phyloP scores from a whole-genome alignment of 2,888 invertebrate genomes.

The Torymus aiolomorphi region DNA sequence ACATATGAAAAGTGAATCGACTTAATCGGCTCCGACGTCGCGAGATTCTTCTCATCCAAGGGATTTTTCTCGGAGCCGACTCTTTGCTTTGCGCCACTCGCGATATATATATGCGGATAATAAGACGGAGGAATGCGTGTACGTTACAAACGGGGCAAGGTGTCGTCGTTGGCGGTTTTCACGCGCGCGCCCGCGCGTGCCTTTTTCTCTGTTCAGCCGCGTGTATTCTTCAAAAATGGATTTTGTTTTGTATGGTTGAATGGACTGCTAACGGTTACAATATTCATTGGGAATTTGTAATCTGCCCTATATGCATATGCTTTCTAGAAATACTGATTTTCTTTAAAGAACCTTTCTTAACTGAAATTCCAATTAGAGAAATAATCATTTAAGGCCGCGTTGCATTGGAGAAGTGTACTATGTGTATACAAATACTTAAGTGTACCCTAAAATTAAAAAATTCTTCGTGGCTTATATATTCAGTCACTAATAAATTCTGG shows the following conservation, averaged over 20 bases:
- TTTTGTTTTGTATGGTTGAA: background rate
- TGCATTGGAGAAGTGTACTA: no score
- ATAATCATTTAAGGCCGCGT: no score
- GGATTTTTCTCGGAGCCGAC: conserved; percentile 16
- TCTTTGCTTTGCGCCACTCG: conserved; percentile 19
- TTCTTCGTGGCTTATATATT: no score
- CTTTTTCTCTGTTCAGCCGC: conserved; percentile 7
- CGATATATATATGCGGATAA: conserved; percentile 15
- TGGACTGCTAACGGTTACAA: background rate
- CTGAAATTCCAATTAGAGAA: no score
- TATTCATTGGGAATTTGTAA: no score
- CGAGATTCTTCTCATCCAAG: conserved; percentile 16
- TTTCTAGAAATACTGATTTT: no score
- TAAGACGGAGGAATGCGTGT: conserved; percentile 16
- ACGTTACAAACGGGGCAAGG: background rate
- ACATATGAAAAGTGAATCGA: conserved; percentile 23
- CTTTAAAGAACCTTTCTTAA: no score
- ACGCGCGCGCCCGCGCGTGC: background rate
- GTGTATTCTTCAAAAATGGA: background rate
- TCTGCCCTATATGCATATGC: no score
- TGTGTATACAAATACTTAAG: no score
- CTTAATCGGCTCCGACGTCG: conserved; percentile 45
- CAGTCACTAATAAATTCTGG: no score
- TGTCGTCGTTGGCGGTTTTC: conserved; percentile 39
- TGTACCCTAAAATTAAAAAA: no score